Evolutionary conservation across 2,888 invertebrate species (phyloP).

Genomic region (Dysmachus trigonus): DNA sequence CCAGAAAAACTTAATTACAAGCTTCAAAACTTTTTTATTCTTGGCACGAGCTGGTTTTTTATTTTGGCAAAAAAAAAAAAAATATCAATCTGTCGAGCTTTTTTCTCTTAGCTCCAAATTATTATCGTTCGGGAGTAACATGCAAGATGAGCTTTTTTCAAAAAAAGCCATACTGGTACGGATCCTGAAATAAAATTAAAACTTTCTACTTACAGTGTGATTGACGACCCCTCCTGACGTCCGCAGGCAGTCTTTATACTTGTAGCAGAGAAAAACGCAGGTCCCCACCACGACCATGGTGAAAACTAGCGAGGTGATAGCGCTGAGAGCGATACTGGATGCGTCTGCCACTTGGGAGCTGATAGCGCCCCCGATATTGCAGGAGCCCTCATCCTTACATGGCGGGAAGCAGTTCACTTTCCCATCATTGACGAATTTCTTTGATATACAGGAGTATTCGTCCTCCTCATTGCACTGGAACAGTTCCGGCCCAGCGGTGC

Average conservation of each 20-base stretch:
- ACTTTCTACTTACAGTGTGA: not conserved
- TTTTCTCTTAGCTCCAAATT: no score
- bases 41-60: no score
- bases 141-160: no score
- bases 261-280: slow-evolving; percentile 63
- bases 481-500: slow-evolving; percentile 51
- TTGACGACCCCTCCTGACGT: no score
- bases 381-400: slow-evolving; percentile 60
- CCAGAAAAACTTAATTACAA: no score
- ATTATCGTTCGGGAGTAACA: no score
- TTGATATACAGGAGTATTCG: slow-evolving; percentile 60
- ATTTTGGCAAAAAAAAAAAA: no score
- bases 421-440: slow-evolving; percentile 60
- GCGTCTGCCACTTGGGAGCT: slow-evolving; percentile 57
- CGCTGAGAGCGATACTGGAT: slow-evolving; percentile 60
- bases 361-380: slow-evolving; percentile 58
- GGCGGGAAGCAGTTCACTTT: slow-evolving; percentile 61
- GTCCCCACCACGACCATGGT: slow-evolving; percentile 62
- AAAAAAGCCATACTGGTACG: no score
- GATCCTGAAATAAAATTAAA: no score
- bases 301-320: slow-evolving; percentile 61
- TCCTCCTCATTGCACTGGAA: slow-evolving; percentile 59
- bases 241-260: slow-evolving; percentile 61
- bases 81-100: no score
- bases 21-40: no score